A percentile compares a stretch with the other conserved stretches of the same genome.
These are phyloP conservation scores for Wasmannia auropunctata DNA, from an alignment of 1,140 invertebrate species.

Conservation along the genomic window DNA sequence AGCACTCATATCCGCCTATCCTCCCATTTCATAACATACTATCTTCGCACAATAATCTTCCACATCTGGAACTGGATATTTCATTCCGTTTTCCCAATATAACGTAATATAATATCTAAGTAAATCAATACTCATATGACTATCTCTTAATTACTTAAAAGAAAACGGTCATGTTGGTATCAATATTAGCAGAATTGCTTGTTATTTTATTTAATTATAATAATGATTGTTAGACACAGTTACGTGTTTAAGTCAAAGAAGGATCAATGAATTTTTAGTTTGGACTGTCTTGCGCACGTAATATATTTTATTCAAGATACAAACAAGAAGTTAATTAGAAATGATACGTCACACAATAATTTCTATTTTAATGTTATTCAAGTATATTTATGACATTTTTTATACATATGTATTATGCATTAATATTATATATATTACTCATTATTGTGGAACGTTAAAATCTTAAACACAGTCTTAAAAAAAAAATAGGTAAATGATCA, in stretches of 20 bases:
- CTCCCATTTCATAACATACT: constrained; percentile 65
- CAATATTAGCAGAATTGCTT: background rate
- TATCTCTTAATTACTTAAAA: background rate
- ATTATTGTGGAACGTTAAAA: background rate
- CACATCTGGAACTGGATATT: constrained; percentile 25
- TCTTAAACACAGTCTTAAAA: background rate
- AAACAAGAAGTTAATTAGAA: background rate
- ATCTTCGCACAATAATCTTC: constrained; percentile 55
- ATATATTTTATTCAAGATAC: background rate
- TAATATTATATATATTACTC: background rate
- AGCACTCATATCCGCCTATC: constrained; percentile 65
- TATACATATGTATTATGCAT: no score
- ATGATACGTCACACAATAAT: background rate
- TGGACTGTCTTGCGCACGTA: background rate
- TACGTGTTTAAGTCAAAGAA: background rate
- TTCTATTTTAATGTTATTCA: background rate
- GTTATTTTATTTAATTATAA: background rate
- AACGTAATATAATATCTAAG: constrained; percentile 32
- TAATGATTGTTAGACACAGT: background rate
- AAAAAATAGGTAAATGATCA: background rate
- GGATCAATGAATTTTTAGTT: background rate
- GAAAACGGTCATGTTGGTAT: background rate
- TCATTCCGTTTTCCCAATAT: constrained; percentile 19
- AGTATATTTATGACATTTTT: background rate
- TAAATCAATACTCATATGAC: constrained; percentile 10